Evolutionary conservation across 2,113 vertebrate genomes (phyloP).

Genomic region (Antennarius striatus): DNA sequence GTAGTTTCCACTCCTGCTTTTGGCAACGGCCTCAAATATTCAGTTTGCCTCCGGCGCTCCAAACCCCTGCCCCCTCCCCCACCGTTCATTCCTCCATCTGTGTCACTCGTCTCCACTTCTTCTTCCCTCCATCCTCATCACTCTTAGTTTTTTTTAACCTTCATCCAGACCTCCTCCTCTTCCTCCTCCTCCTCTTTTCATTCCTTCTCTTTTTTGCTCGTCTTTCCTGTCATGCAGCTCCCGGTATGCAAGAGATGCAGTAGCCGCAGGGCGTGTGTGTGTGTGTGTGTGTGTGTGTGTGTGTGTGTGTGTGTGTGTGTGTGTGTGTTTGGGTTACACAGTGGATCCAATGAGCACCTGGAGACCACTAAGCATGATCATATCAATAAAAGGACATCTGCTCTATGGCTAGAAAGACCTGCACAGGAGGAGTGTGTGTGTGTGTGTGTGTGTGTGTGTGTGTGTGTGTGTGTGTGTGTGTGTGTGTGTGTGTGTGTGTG

Average conservation of each 20-base stretch:
- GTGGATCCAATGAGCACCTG: constrained; percentile 62
- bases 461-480: not conserved
- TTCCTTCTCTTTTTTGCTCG: not conserved
- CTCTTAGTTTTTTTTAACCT: not conserved
- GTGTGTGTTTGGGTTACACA: constrained; percentile 19
- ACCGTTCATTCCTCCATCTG: constrained; percentile 7
- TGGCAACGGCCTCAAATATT: constrained; percentile 61
- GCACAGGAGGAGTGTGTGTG: not conserved
- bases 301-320: constrained; percentile 22
- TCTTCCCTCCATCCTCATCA: not conserved
- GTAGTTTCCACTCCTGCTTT: constrained; percentile 42
- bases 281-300: constrained; percentile 30
- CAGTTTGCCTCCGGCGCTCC: constrained; percentile 57
- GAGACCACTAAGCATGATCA: constrained; percentile 74
- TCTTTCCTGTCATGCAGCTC: constrained; percentile 1
- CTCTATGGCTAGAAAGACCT: constrained; percentile 27
- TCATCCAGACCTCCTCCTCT: constrained; percentile 4
- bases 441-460: too few species aligned
- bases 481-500: too few species aligned
- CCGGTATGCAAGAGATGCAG: constrained; percentile 25
- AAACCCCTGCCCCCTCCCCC: constrained; percentile 20
- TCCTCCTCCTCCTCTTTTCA: not conserved
- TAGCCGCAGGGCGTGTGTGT: constrained; percentile 24
- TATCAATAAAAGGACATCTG: constrained; percentile 74
- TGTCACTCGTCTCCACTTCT: not conserved